A percentile compares a stretch with the other conserved stretches of the same genome.
Evolutionary conservation across 2,797 vertebrate genomes (phyloP).

Genomic region (Microtus obscurus): DNA sequence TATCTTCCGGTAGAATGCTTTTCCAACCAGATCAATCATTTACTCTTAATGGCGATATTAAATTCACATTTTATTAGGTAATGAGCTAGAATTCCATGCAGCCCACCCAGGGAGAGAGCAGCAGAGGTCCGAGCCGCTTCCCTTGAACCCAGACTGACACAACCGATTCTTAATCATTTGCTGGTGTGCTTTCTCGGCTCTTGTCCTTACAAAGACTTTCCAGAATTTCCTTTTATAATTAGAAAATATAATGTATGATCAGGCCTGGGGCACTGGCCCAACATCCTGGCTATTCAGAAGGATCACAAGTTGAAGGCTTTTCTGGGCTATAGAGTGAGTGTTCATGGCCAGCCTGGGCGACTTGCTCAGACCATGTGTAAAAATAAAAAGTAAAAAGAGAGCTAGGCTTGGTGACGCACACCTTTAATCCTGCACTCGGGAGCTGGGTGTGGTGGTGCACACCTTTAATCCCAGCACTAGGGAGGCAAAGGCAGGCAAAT

Average conservation of each 20-base stretch:
- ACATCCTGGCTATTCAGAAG: neutral
- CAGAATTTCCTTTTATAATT: constrained; percentile 18
- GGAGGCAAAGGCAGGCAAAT: neutral
- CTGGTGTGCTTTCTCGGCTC: neutral
- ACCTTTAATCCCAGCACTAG: neutral
- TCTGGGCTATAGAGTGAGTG: neutral
- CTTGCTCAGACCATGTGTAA: neutral
- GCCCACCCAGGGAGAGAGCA: constrained; percentile 50
- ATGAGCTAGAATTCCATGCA: constrained; percentile 44
- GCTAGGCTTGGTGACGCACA: neutral
- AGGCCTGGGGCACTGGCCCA: neutral
- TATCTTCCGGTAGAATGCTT: constrained; percentile 35
- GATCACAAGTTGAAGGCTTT: neutral
- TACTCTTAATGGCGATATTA: constrained; percentile 67
- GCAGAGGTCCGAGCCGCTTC: neutral
- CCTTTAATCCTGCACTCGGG: neutral
- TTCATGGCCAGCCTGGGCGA: neutral
- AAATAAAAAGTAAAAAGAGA: neutral
- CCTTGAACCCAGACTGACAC: neutral
- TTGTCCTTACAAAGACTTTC: neutral
- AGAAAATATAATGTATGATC: neutral
- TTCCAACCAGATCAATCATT: constrained; percentile 50
- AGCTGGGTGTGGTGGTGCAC: accelerated
- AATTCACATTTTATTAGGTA: constrained; percentile 67
- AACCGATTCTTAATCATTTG: neutral